Base-by-base conservation (phyloP, 1,140 invertebrate species). In the Atta texana region DNA sequence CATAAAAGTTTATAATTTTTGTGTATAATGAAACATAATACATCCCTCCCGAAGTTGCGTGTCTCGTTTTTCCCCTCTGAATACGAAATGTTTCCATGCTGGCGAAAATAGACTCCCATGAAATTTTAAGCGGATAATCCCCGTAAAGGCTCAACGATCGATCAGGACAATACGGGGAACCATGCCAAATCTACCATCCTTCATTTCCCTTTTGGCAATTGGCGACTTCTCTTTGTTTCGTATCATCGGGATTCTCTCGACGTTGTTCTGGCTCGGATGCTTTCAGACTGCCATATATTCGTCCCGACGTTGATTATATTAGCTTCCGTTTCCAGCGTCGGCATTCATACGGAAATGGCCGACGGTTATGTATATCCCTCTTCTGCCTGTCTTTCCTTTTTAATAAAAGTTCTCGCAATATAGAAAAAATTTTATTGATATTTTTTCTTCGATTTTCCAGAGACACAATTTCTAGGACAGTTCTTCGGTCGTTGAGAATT, bases 91-190 rank as follows among this genome's bases (percentile, higher is more conserved):
- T 61, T 82, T 49, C 49, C 44, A 34, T 31, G 24, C 21, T 14
- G n/a, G 24, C 53, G 39, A 28, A 18, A 72, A 61, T 72, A 39
- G 34, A 44, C 21, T 34, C 28, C 39, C 53, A 51, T 59, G 55
- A 75, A 84, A 84, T 55, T 84, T 61, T 61, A 44, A 63, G 14
- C 69, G 24, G 55, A n/a, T 74, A 75, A 75, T 74, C 68, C 39
- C 68, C 39, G 31, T 51, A 49, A 74, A 74, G 80, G 31, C n/a
- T 16, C 21, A 14, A 0, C 39, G 24, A 84, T 84, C 68, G 80
- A 84, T 84, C 72, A 34, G 55, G 14, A 31, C 80, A 84, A 61
- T 84, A 61, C 44, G 34, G 24, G 39, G 28, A 74, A 28, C 39
- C 18, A 28, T 75, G 69, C 69, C 69, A 74, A 82, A 7, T 64